phyloP scores from a whole-genome alignment of 2,797 vertebrate species.

The Vespertilio murinus region DNA sequence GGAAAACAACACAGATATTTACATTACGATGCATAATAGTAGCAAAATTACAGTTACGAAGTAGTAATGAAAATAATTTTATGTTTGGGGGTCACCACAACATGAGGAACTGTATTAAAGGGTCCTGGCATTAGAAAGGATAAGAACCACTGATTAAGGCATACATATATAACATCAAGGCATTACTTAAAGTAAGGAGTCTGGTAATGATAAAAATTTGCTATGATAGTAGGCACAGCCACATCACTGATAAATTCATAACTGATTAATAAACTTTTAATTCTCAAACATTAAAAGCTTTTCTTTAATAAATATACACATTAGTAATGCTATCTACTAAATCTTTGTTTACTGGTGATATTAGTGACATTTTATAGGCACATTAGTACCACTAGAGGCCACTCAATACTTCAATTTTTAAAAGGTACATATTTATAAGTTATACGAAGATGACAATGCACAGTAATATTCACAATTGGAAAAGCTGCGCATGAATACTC shows the following conservation, averaged over 20 bases:
- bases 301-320: constrained; percentile 17
- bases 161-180: constrained; percentile 25
- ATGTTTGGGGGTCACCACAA: too few relatives aligned
- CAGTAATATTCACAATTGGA: neutral
- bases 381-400: constrained; percentile 74
- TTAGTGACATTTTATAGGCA: constrained; percentile 52
- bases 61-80: too few relatives aligned
- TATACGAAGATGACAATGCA: constrained; percentile 1
- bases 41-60: too few relatives aligned
- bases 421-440: constrained; percentile 39
- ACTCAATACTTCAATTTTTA: constrained; percentile 70
- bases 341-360: constrained; percentile 38
- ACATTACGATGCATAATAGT: too few relatives aligned
- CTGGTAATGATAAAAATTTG: constrained; percentile 23
- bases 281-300: constrained; percentile 32
- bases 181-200: neutral
- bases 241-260: constrained; percentile 27
- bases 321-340: neutral
- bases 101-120: too few relatives aligned
- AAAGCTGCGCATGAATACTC: constrained; percentile 4
- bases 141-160: too few relatives aligned
- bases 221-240: neutral
- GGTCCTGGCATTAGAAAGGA: too few relatives aligned
- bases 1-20: too few relatives aligned
- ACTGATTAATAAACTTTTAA: constrained; percentile 37